These are phyloP conservation scores for Xiphorhynchus erythropygius DNA, from an alignment of 2,797 vertebrate species.

Conservation along the genomic window DNA sequence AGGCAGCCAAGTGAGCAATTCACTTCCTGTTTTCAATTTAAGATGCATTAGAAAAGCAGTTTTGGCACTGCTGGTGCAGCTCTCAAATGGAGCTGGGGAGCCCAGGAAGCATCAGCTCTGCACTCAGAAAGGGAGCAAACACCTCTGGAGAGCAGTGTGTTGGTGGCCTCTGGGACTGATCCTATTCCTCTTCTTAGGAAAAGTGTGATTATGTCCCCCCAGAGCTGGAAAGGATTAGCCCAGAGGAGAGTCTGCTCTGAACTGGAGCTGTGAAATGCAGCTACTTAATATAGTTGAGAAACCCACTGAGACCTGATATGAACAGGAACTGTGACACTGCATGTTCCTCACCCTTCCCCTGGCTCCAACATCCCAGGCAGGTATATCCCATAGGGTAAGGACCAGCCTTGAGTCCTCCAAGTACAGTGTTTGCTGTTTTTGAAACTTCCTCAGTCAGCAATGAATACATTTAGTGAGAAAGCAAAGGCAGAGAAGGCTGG, in stretches of 20 bases:
- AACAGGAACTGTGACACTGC: not conserved
- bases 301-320: not conserved
- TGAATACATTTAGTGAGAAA: not conserved
- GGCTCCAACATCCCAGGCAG: not conserved
- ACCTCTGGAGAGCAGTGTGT: not conserved
- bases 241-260: not conserved
- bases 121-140: not conserved
- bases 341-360: rapidly evolving
- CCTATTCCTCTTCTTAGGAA: not conserved
- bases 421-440: rapidly evolving
- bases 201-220: not conserved
- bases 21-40: slow-evolving; percentile 19
- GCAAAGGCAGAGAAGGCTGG: not conserved
- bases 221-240: not conserved
- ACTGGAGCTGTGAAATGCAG: not conserved
- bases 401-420: not conserved
- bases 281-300: not conserved
- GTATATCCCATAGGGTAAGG: not conserved
- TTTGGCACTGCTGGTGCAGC: not conserved
- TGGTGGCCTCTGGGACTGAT: not conserved
- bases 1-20: slow-evolving; percentile 26
- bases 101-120: not conserved
- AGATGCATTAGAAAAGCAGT: not conserved
- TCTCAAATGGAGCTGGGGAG: not conserved
- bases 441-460: not conserved